Evolutionary conservation across 2,113 vertebrate genomes (phyloP).

Genomic region (Tetrao urogallus): DNA sequence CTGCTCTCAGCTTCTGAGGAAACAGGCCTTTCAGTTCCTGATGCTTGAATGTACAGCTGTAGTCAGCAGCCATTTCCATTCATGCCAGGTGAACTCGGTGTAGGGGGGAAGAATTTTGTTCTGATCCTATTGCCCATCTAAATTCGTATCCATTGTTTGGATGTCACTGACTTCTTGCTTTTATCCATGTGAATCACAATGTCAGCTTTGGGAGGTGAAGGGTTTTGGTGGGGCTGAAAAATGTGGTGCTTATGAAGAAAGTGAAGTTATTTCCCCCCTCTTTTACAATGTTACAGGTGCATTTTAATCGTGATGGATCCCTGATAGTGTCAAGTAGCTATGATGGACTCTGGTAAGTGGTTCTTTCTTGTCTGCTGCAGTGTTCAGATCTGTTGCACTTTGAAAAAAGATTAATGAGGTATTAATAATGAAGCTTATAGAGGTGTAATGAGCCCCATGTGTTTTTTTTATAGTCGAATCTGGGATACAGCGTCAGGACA

Average conservation of each 20-base stretch:
- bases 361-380: not conserved
- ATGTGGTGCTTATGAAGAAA: not conserved
- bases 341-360: constrained; percentile 94
- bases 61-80: not conserved
- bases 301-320: constrained; percentile 98
- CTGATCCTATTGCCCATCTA: not conserved
- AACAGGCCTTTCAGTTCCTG: not conserved
- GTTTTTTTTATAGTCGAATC: constrained; percentile 85
- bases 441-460: not conserved
- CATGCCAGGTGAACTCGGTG: not conserved
- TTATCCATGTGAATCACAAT: fast-evolving
- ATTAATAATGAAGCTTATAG: not conserved
- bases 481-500: constrained; percentile 99
- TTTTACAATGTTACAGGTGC: constrained; percentile 81
- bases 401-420: not conserved
- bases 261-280: not conserved
- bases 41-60: not conserved
- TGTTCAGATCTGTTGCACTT: not conserved
- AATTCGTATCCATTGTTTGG: not conserved
- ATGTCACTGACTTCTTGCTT: not conserved
- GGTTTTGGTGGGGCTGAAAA: not conserved
- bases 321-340: constrained; percentile 99
- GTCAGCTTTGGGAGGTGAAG: not conserved
- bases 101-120: not conserved
- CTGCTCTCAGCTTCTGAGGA: not conserved